Evolutionary conservation across 2,888 invertebrate species (phyloP).

Genomic region (Mactromeris polynyma): DNA sequence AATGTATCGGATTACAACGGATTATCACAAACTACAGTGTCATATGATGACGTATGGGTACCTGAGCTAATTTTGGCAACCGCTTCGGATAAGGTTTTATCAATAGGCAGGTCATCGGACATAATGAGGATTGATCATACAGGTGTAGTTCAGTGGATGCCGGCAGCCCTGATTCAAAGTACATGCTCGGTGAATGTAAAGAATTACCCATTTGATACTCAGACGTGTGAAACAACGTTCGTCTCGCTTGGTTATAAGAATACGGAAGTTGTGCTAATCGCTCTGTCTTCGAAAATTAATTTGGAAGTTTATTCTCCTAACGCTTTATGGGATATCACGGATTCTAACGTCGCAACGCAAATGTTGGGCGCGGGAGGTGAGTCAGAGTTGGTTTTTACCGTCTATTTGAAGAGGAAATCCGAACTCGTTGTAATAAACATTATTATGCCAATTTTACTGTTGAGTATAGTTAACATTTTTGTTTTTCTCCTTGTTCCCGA

Average conservation of each 20-base stretch:
- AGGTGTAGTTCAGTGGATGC: conserved; percentile 51
- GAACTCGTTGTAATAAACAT: conserved; percentile 22
- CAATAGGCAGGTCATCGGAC: conserved; percentile 57
- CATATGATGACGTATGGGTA: conserved; percentile 48
- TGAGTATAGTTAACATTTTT: conserved; percentile 22
- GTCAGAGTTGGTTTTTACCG: conserved; percentile 25
- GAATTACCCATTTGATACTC: conserved; percentile 65
- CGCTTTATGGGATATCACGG: conserved; percentile 22
- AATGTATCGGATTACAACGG: not conserved
- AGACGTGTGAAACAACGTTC: conserved; percentile 54
- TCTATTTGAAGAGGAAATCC: conserved; percentile 33
- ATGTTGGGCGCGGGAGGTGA: not conserved
- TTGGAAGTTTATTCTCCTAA: conserved; percentile 16
- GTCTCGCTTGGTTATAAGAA: conserved; percentile 58
- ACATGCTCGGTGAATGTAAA: conserved; percentile 58
- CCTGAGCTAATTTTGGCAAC: conserved; percentile 60
- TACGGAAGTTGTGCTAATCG: conserved; percentile 33
- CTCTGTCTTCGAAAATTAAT: not conserved
- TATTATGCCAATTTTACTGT: conserved; percentile 35
- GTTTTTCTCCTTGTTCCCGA: conserved; percentile 30
- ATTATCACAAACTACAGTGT: not conserved
- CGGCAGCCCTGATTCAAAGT: conserved; percentile 50
- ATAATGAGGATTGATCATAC: conserved; percentile 31
- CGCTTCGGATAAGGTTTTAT: conserved; percentile 46
- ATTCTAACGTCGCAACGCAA: not conserved